Conservation (phyloP, 1,140 invertebrate species). For the Scylla paramamosain region DNA sequence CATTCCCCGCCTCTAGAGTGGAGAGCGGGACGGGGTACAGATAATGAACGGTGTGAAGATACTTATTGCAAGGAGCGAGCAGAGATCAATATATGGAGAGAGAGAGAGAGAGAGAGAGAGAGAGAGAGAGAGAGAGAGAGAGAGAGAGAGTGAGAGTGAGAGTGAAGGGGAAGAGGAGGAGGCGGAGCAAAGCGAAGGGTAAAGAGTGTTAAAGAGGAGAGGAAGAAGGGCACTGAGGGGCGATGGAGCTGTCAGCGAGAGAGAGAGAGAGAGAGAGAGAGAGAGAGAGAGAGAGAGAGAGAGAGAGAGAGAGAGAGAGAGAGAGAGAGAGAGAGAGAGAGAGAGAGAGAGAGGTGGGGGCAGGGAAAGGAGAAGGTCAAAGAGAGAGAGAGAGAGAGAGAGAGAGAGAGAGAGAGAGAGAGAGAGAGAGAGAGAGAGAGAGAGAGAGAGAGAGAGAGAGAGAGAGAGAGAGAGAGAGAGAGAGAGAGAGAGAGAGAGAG, state of each 20-base stretch:
- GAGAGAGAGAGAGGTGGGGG: not conserved
- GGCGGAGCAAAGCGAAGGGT: not conserved
- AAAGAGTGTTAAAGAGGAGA: not conserved
- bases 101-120: too few species aligned
- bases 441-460: not conserved
- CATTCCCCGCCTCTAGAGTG: too few species aligned
- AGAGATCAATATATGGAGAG: too few species aligned
- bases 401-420: too few species aligned
- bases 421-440: not conserved
- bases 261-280: too few species aligned
- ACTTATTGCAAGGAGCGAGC: too few species aligned
- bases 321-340: not conserved
- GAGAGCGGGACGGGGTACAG: too few species aligned
- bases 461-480: not conserved
- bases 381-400: not conserved
- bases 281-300: not conserved
- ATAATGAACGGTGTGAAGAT: too few species aligned
- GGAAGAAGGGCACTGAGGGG: too few species aligned
- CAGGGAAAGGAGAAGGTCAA: not conserved
- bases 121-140: too few species aligned
- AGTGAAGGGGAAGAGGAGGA: constrained; percentile 7
- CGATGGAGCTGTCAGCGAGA: too few species aligned
- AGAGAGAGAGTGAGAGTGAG: constrained; percentile 1
- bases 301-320: not conserved
- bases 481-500: not conserved